Conservation (phyloP, 2,113 vertebrate species). For the Choloepus hoffmanni region DNA sequence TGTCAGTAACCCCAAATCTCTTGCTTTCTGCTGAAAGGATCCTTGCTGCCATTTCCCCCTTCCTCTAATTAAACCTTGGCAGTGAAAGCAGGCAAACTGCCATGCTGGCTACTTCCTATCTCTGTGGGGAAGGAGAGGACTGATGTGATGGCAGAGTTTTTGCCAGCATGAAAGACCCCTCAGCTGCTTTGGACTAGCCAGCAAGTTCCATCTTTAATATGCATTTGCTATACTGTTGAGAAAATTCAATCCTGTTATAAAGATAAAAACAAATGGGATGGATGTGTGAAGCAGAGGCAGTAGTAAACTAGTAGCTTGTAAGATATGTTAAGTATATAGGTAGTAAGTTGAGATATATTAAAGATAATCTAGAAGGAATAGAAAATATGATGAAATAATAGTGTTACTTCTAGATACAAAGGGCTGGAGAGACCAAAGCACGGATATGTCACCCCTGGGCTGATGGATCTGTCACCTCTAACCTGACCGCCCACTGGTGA, state of each 20-base stretch:
- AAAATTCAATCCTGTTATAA: not conserved
- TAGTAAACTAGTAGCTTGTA: not conserved
- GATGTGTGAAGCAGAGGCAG: not conserved
- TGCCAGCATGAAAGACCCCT: not conserved
- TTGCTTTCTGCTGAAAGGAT: not conserved
- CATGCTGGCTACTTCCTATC: not conserved
- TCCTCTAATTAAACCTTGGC: slow-evolving; percentile 18
- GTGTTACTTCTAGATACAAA: too few species aligned
- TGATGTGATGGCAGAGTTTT: not conserved
- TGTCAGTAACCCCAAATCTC: not conserved
- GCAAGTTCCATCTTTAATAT: not conserved
- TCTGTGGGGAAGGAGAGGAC: too few species aligned
- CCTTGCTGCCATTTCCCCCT: not conserved
- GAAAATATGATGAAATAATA: too few species aligned
- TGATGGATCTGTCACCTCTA: not conserved
- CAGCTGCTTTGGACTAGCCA: not conserved
- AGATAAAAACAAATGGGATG: not conserved
- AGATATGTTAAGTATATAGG: not conserved
- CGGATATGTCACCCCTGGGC: not conserved
- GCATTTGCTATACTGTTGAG: not conserved
- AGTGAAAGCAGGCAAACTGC: not conserved
- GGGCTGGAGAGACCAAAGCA: not conserved
- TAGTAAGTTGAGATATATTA: not conserved
- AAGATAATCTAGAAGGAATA: not conserved
- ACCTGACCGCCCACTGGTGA: not conserved